Evolutionary conservation across 1,140 invertebrate species (phyloP).

Genomic region (Drosophila pachea): DNA sequence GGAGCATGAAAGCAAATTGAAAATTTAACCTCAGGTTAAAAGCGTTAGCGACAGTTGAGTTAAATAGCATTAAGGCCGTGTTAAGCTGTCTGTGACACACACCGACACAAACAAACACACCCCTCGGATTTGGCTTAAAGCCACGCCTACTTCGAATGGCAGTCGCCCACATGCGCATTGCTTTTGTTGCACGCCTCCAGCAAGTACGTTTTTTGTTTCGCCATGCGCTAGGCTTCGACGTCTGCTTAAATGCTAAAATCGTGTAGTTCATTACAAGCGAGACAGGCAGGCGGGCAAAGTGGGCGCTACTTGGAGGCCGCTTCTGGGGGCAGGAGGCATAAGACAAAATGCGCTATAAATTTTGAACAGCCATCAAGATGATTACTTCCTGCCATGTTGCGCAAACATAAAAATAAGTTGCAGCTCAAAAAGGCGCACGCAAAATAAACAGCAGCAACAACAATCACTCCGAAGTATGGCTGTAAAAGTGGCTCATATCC

Average conservation of each 20-base stretch:
- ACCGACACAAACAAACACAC: slow-evolving; percentile 14
- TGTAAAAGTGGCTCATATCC: slow-evolving; percentile 77
- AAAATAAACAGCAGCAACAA: slow-evolving; percentile 51
- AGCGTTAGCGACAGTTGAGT: slow-evolving; percentile 75
- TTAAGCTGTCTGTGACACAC: slow-evolving; percentile 71
- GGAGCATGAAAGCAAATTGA: slow-evolving; percentile 69
- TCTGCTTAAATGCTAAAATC: slow-evolving; percentile 73
- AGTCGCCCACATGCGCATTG: slow-evolving; percentile 43
- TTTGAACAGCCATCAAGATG: slow-evolving; percentile 75
- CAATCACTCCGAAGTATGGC: slow-evolving; percentile 60
- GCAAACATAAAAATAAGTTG: slow-evolving; percentile 75
- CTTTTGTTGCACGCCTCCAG: slow-evolving; percentile 34
- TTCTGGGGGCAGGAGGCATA: neutral
- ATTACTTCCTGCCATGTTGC: slow-evolving; percentile 74
- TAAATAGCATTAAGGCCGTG: slow-evolving; percentile 74
- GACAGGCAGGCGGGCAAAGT: slow-evolving; percentile 10
- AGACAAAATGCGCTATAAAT: slow-evolving; percentile 67
- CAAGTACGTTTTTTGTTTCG: slow-evolving; percentile 50
- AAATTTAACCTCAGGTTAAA: slow-evolving; percentile 78
- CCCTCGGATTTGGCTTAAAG: slow-evolving; percentile 37
- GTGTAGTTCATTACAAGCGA: slow-evolving; percentile 69
- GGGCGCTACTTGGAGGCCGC: slow-evolving; percentile 7
- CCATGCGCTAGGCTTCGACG: slow-evolving; percentile 18
- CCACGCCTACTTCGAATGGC: slow-evolving; percentile 43
- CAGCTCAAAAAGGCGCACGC: slow-evolving; percentile 50